Percentiles rank a stretch among this genome's conserved stretches.
These are phyloP conservation scores for Hippoglossus stenolepis DNA, from an alignment of 2,113 vertebrate species.

Conservation along the genomic window DNA sequence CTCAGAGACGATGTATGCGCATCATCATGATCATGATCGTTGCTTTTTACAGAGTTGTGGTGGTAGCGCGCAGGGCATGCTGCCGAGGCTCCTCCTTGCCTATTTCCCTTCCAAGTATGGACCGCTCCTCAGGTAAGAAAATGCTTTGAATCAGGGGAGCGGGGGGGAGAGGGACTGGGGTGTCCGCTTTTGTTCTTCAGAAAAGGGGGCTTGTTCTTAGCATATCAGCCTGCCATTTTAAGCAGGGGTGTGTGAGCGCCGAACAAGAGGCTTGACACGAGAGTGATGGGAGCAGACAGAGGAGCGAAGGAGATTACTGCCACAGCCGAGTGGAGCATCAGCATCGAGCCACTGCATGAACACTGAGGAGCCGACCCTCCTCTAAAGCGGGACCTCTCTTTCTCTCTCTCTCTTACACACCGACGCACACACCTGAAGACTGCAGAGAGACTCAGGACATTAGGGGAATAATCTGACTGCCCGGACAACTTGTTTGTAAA, in stretches of 20 bases:
- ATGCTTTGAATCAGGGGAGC: slow-evolving; percentile 69
- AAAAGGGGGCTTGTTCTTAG: slow-evolving; percentile 84
- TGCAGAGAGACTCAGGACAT: too few relatives aligned
- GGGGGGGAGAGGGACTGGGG: slow-evolving; percentile 48
- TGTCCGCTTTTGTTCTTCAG: slow-evolving; percentile 83
- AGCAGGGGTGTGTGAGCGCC: slow-evolving; percentile 76
- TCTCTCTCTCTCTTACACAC: too few relatives aligned
- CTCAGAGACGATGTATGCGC: not conserved
- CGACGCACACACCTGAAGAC: too few relatives aligned
- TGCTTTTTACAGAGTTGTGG: too few relatives aligned
- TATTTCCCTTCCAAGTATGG: not conserved
- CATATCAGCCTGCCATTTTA: slow-evolving; percentile 83
- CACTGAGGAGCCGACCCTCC: slow-evolving; percentile 16
- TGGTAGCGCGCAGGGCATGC: not conserved
- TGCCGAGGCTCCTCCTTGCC: slow-evolving; percentile 20
- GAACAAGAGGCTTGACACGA: slow-evolving; percentile 74
- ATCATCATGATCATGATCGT: slow-evolving; percentile 21
- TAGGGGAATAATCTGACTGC: too few relatives aligned
- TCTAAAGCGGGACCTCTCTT: too few relatives aligned
- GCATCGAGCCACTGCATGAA: not conserved
- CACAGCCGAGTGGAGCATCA: slow-evolving; percentile 37
- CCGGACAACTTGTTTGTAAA: too few relatives aligned
- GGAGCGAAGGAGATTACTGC: slow-evolving; percentile 45
- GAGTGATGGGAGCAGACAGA: slow-evolving; percentile 81
- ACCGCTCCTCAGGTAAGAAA: slow-evolving; percentile 79